Evolutionary conservation across 1,140 invertebrate genomes (phyloP).

Genomic region (Theocolax elegans): DNA sequence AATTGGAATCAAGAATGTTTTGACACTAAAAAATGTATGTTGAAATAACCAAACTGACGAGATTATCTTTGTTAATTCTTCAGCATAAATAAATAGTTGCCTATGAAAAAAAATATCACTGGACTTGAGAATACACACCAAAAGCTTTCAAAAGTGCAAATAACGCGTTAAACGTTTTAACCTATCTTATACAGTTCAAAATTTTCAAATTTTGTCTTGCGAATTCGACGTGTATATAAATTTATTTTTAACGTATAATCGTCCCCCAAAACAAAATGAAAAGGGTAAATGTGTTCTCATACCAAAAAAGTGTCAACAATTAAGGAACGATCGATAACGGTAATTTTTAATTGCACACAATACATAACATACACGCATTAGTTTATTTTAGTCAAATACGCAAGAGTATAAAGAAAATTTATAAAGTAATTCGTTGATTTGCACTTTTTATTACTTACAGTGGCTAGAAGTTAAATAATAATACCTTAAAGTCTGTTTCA

Average conservation of each 20-base stretch:
- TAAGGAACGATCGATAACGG: conserved; percentile 11
- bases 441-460: conserved; percentile 39
- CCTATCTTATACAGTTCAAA: too few relatives aligned
- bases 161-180: too few relatives aligned
- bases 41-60: background rate
- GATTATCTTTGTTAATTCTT: conserved; percentile 51
- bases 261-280: background rate
- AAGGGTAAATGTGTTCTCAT: background rate
- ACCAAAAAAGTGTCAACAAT: conserved; percentile 11
- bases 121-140: conserved; percentile 56
- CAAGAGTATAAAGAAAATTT: background rate
- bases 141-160: conserved; percentile 45
- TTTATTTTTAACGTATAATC: conserved; percentile 8
- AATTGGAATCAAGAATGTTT: background rate
- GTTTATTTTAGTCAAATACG: too few relatives aligned
- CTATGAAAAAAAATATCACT: conserved; percentile 64
- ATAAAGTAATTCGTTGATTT: background rate
- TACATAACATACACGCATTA: background rate
- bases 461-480: conserved; percentile 49
- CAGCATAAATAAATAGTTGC: conserved; percentile 64
- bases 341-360: conserved; percentile 5
- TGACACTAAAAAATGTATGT: background rate
- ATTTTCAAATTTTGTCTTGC: too few relatives aligned
- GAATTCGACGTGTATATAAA: conserved; percentile 5
- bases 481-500: conserved; percentile 61